Evolutionary conservation across 2,888 invertebrate genomes (phyloP).

Genomic region (Tipula unca): DNA sequence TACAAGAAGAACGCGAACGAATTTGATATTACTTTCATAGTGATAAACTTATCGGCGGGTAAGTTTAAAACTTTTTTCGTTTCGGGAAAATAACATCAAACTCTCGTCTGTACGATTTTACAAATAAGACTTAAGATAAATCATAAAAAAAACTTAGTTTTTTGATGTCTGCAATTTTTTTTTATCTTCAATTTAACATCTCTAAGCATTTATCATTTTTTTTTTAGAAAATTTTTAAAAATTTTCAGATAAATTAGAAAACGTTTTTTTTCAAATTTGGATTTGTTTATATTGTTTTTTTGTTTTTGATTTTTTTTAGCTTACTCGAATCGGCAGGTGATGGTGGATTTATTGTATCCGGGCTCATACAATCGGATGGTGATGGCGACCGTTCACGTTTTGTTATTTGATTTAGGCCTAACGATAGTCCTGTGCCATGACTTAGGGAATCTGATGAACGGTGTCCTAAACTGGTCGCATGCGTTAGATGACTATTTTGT

Average conservation of each 20-base stretch:
- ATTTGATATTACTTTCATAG: background rate
- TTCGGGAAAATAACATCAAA: background rate
- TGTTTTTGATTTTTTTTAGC: conserved; percentile 36
- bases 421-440: conserved; percentile 49
- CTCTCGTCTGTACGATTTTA: background rate
- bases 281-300: background rate
- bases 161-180: conserved; percentile 25
- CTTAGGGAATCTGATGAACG: conserved; percentile 43
- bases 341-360: conserved; percentile 80
- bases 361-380: conserved; percentile 82
- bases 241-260: conserved; percentile 14
- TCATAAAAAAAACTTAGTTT: conserved; percentile 26
- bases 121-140: conserved; percentile 10
- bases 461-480: conserved; percentile 41
- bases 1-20: background rate
- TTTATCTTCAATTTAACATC: conserved; percentile 26
- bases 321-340: conserved; percentile 86
- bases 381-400: conserved; percentile 82
- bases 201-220: conserved; percentile 37
- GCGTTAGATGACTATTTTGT: conserved; percentile 49
- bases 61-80: background rate
- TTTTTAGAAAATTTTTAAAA: conserved; percentile 36
- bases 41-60: background rate
- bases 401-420: conserved; percentile 57
- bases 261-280: conserved; percentile 14